Evolutionary conservation across 1,140 invertebrate genomes (phyloP).

Genomic region (Pentalonia nigronervosa): DNA sequence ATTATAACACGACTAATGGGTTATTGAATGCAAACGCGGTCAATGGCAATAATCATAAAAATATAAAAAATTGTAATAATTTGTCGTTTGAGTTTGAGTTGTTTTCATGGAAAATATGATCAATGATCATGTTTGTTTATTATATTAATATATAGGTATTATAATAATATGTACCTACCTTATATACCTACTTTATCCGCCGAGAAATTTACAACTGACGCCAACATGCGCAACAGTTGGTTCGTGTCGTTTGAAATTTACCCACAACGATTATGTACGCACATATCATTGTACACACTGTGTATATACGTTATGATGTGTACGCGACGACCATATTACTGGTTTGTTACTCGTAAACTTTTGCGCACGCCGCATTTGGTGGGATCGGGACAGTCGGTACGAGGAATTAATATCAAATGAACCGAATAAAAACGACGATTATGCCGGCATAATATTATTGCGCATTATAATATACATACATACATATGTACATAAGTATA

Average conservation of each 20-base stretch:
- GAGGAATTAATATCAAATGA: slow-evolving; percentile 23
- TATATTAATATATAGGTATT: background rate
- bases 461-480: no score
- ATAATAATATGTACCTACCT: background rate
- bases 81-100: background rate
- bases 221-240: background rate
- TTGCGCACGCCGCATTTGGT: background rate
- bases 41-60: background rate
- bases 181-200: background rate
- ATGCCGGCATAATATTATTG: background rate
- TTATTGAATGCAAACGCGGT: background rate
- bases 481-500: background rate
- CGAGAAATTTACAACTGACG: background rate
- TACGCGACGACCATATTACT: background rate
- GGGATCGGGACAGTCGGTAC: background rate
- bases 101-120: slow-evolving; percentile 35
- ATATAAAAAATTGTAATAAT: background rate
- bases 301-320: background rate
- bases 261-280: background rate
- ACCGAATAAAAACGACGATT: background rate
- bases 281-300: background rate
- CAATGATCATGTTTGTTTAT: background rate
- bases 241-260: slow-evolving; percentile 26
- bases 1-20: background rate
- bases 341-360: slow-evolving; percentile 21